Conservation (phyloP, 2,888 invertebrate genomes). For the Chirona hameri region DNA sequence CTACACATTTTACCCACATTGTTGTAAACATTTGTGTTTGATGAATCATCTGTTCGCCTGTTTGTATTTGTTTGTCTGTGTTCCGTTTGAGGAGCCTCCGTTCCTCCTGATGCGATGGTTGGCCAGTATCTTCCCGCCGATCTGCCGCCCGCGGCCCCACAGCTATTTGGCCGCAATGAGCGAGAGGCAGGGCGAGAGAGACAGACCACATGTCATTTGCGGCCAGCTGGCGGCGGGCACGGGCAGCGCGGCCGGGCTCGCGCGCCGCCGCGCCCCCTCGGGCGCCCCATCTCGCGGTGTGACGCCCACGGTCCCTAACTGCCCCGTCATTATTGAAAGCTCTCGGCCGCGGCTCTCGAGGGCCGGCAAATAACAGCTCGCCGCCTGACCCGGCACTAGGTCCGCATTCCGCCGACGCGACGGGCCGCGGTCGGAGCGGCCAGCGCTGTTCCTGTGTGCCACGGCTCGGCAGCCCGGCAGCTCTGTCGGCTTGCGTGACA, state of each 20-base stretch:
- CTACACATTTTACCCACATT: too few relatives aligned
- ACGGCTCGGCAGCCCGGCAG: too few relatives aligned
- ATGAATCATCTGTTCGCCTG: too few relatives aligned
- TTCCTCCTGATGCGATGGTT: too few relatives aligned
- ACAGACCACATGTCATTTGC: conserved; percentile 23
- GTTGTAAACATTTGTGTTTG: too few relatives aligned
- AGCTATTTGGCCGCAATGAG: not conserved
- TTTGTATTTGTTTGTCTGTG: too few relatives aligned
- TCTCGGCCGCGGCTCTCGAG: not conserved
- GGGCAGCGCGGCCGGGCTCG: not conserved
- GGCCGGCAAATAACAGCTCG: not conserved
- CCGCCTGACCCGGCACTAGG: not conserved
- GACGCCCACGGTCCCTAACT: not conserved
- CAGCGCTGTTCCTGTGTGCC: too few relatives aligned
- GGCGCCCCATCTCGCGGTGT: not conserved
- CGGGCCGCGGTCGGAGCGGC: not conserved
- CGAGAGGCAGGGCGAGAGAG: too few relatives aligned
- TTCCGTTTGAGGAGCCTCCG: too few relatives aligned
- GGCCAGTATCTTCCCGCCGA: not conserved
- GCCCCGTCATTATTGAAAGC: conserved; percentile 10
- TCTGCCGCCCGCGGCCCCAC: not conserved
- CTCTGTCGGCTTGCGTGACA: too few relatives aligned
- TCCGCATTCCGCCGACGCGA: not conserved
- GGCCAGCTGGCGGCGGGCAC: not conserved
- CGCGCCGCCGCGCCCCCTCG: not conserved